phyloP scores from a whole-genome alignment of 2,888 invertebrate species.

The Amiota mariae region DNA sequence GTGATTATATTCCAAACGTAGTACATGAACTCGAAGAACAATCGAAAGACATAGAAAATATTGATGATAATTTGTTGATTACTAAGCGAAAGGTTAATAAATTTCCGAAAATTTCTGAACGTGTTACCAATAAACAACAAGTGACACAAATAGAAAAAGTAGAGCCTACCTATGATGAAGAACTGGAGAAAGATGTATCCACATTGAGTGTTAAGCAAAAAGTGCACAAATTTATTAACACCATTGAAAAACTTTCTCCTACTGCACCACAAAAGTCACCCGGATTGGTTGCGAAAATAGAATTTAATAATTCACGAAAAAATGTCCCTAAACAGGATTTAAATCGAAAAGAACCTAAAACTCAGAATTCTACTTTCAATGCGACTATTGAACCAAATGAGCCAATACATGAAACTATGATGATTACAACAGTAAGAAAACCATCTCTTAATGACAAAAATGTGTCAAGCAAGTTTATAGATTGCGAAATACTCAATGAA shows the following conservation, averaged over 20 bases:
- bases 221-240: slow-evolving; percentile 79
- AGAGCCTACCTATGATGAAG: slow-evolving; percentile 77
- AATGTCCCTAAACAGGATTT: slow-evolving; percentile 59
- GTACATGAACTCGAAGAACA: slow-evolving; percentile 68
- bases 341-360: background rate
- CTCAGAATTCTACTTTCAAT: slow-evolving; percentile 11
- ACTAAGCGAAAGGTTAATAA: slow-evolving; percentile 80
- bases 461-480: slow-evolving; percentile 10
- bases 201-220: slow-evolving; percentile 79
- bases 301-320: slow-evolving; percentile 69
- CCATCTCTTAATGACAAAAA: slow-evolving; percentile 27
- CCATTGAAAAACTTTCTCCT: slow-evolving; percentile 76
- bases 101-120: slow-evolving; percentile 79
- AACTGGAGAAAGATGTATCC: slow-evolving; percentile 77
- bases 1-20: slow-evolving; percentile 80
- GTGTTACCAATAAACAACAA: slow-evolving; percentile 70
- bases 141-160: slow-evolving; percentile 58
- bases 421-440: background rate
- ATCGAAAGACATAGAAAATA: slow-evolving; percentile 65
- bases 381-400: slow-evolving; percentile 51
- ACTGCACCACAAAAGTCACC: slow-evolving; percentile 73
- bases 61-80: slow-evolving; percentile 77
- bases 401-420: slow-evolving; percentile 12
- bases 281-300: slow-evolving; percentile 74
- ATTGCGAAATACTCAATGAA: slow-evolving; percentile 77